Evolutionary conservation across 1,140 invertebrate species (phyloP).

Genomic region (Idris sp.): DNA sequence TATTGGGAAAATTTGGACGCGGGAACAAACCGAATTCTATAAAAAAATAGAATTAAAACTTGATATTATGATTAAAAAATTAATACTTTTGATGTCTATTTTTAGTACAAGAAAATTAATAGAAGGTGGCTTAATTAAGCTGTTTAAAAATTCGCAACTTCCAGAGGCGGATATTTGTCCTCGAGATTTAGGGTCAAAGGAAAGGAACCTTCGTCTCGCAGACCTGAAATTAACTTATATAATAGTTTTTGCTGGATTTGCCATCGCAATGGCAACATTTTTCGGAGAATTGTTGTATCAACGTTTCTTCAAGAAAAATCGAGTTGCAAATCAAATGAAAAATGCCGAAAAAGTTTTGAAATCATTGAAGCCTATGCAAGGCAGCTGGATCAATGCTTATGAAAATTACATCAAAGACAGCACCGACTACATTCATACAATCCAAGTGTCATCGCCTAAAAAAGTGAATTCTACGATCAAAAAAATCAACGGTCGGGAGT

Average conservation of each 20-base stretch:
- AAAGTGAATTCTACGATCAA: conserved; percentile 28
- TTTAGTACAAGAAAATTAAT: conserved; percentile 82
- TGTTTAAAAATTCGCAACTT: conserved; percentile 80
- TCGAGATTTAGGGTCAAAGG: conserved; percentile 86
- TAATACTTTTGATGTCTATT: no score
- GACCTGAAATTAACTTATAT: conserved; percentile 85
- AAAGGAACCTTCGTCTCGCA: conserved; percentile 84
- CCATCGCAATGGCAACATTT: conserved; percentile 22
- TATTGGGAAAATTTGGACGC: no score
- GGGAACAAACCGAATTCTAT: no score
- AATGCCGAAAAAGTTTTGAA: background rate
- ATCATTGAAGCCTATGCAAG: conserved; percentile 1
- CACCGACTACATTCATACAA: conserved; percentile 30
- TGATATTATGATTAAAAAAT: no score
- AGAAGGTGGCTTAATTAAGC: conserved; percentile 86
- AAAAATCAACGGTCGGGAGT: conserved; percentile 85
- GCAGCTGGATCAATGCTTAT: conserved; percentile 14
- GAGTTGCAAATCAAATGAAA: conserved; percentile 7
- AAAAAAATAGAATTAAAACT: no score
- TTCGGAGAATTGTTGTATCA: conserved; percentile 35
- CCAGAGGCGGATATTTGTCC: conserved; percentile 88
- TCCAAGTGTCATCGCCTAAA: conserved; percentile 46
- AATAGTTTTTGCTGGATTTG: conserved; percentile 81
- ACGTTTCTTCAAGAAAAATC: background rate
- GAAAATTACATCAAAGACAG: conserved; percentile 7